A percentile compares a stretch with the other conserved stretches of the same genome.
Conservation (phyloP, 2,888 invertebrate genomes). For the Ligdia adustata region DNA sequence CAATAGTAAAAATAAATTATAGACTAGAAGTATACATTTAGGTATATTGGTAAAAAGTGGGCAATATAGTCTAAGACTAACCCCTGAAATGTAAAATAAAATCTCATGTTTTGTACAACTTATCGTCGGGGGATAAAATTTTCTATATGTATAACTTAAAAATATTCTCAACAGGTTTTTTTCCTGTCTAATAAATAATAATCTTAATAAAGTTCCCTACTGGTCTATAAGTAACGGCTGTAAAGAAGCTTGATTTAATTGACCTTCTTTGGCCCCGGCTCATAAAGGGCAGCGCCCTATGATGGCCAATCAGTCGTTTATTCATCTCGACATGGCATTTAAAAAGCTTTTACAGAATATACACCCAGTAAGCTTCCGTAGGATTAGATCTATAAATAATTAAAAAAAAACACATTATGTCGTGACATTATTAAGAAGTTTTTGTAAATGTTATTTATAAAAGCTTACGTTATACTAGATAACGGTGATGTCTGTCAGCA, state of each 20-base stretch:
- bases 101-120: too few relatives aligned
- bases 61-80: too few relatives aligned
- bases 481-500: conserved; percentile 21
- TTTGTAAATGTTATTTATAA: conserved; percentile 25
- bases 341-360: conserved; percentile 27
- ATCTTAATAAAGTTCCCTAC: conserved; percentile 26
- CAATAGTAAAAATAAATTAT: too few relatives aligned
- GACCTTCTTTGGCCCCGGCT: conserved; percentile 62
- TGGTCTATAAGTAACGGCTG: conserved; percentile 34
- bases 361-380: conserved; percentile 16
- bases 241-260: conserved; percentile 65
- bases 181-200: conserved; percentile 15
- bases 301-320: conserved; percentile 50
- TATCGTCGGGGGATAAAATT: too few relatives aligned
- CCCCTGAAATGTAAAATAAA: too few relatives aligned
- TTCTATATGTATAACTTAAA: too few relatives aligned
- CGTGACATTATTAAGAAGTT: conserved; percentile 18
- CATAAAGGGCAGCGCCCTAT: conserved; percentile 64
- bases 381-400: conserved; percentile 10
- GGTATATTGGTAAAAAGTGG: too few relatives aligned
- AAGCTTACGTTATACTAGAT: conserved; percentile 12
- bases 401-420: conserved; percentile 4
- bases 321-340: conserved; percentile 28
- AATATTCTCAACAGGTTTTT: too few relatives aligned
- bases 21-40: too few relatives aligned